phyloP scores from a whole-genome alignment of 2,113 vertebrate genomes.

The Lasiurus cinereus region DNA sequence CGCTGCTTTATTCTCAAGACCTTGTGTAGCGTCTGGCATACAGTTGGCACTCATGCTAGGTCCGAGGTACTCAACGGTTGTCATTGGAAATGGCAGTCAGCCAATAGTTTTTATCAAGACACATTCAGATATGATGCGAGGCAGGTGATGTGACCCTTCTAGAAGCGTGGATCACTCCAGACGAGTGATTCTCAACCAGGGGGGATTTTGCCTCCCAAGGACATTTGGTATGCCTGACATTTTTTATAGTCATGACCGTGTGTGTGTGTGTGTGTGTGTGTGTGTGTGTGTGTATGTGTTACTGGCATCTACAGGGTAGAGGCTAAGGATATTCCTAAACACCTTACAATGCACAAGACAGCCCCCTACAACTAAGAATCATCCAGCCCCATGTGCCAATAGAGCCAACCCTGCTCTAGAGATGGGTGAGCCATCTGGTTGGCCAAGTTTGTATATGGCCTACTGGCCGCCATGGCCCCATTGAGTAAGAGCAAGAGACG shows the following conservation, averaged over 20 bases:
- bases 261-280: background rate
- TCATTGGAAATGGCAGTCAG: conserved; percentile 3
- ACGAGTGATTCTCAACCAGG: background rate
- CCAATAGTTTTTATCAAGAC: background rate
- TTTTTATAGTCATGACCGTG: background rate
- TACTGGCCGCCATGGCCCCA: background rate
- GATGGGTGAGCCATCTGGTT: conserved; percentile 4
- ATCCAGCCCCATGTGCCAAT: background rate
- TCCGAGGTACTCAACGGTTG: background rate
- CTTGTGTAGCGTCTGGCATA: background rate
- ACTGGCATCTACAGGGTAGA: conserved; percentile 2
- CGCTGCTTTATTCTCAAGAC: background rate
- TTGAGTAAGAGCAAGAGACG: conserved; percentile 20
- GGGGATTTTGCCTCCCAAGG: background rate
- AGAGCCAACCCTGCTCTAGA: background rate
- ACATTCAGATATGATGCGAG: background rate
- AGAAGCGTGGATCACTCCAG: background rate
- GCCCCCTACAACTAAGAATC: background rate
- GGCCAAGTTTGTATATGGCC: background rate
- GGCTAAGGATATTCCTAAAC: background rate
- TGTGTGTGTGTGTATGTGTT: background rate
- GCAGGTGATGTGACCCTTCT: background rate
- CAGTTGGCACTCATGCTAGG: background rate
- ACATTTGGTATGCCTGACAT: background rate
- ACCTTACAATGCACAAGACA: background rate